Base-by-base conservation (phyloP, 2,888 invertebrate genomes). In the Drosophila picticornis region DNA sequence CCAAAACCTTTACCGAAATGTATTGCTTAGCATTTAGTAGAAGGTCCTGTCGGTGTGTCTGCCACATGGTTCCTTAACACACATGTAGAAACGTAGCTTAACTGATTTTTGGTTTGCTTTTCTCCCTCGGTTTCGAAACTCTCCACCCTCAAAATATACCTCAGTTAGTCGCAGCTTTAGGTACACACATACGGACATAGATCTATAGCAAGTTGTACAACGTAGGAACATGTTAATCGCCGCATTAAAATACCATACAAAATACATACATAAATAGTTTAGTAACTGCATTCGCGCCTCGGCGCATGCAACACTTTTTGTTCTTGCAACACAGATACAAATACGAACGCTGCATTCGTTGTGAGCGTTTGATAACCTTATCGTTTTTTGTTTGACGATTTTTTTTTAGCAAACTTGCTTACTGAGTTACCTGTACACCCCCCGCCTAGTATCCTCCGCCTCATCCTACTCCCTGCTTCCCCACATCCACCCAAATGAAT, bases 171-270 rank as follows among this genome's bases (percentile, higher is more conserved):
- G 70, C 81, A 77, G 67, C 78, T 61, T 62, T 84, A 80, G 81
- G 63, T 72, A 73, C 74, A 81, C 57, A 62, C 40, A 71, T 64
- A 72, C 51, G 63, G 72, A 84, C 38, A 53, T 43, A 62, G 57
- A 70, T 66, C 53, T 50, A 68, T 66, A 79, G 61, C 53, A 67
- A 75, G 61, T 84, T 83, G 73, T 76, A 79, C 60, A 83, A 81
- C 88, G 87, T 87, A 87, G 87, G 87, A 87, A 87, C 87, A 87
- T 81, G 76, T 90, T 85, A 90, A 90, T 85, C 87, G 88, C 87
- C 88, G 77, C 89, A 80, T 75, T 75, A 70, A 46, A 25, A 46
- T 46, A 46, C 25, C 46, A 73, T 71, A 64, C 59, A 64, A 13
- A 22, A 38, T 10, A 58, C 32, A 58, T 31, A 60, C 10, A 70